Conservation (phyloP, 2,888 invertebrate species). For the Timema podura region DNA sequence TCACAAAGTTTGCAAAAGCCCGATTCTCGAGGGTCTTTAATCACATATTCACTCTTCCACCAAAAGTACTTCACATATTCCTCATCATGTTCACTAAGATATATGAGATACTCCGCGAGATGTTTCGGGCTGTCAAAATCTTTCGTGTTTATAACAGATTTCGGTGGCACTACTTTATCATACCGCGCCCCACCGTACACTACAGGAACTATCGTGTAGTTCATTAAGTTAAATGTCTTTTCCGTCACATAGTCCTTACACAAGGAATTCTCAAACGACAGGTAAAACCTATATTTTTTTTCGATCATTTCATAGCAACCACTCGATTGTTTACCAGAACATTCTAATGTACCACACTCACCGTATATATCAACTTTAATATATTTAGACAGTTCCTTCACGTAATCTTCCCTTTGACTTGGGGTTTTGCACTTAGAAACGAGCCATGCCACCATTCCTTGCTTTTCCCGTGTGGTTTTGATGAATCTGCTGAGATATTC, state of each 20-base stretch:
- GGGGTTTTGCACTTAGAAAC: slow-evolving; percentile 53
- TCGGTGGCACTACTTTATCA: slow-evolving; percentile 28
- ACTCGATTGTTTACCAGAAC: slow-evolving; percentile 41
- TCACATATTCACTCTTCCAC: slow-evolving; percentile 30
- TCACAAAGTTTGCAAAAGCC: slow-evolving; percentile 28
- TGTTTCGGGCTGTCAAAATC: slow-evolving; percentile 27
- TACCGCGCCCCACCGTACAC: slow-evolving; percentile 33
- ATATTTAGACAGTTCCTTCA: slow-evolving; percentile 44
- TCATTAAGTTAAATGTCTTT: slow-evolving; percentile 30
- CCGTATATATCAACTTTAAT: slow-evolving; percentile 47
- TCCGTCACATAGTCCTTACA: slow-evolving; percentile 34
- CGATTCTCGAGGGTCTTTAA: not conserved
- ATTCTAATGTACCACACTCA: slow-evolving; percentile 43
- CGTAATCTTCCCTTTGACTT: slow-evolving; percentile 47
- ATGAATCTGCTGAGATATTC: not conserved
- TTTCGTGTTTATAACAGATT: slow-evolving; percentile 31
- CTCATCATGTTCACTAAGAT: slow-evolving; percentile 23
- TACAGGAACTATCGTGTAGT: slow-evolving; percentile 30
- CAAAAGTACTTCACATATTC: slow-evolving; percentile 32
- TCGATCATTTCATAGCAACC: slow-evolving; percentile 50
- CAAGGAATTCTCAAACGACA: slow-evolving; percentile 33
- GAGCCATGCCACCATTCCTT: slow-evolving; percentile 47
- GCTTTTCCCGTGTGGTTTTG: not conserved
- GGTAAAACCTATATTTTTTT: slow-evolving; percentile 35
- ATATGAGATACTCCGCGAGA: slow-evolving; percentile 30